Evolutionary conservation across 2,888 invertebrate genomes (phyloP), one percentile per base, ranked within the genome.

Genomic region (Oscheius sp.): DNA sequence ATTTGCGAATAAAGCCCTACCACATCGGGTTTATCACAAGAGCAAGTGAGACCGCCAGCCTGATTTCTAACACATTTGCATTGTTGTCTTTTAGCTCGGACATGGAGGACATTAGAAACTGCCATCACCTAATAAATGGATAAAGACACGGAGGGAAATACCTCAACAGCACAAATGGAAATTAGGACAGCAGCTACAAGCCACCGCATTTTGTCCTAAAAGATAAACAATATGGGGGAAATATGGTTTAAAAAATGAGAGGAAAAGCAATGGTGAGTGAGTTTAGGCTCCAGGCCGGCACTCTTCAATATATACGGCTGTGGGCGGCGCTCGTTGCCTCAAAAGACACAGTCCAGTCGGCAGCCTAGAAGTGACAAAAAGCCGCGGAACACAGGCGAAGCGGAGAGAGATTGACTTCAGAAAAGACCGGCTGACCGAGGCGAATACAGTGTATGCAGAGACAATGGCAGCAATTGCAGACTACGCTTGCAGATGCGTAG

Each of bases 41-140:
- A 69, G 63, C 78, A 78, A 4, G 74, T 76, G 20, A 78, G 61
- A 23, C 77, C 78, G n/a, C 80, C 80, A 27, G 64, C 76, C 4
- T 69, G 75, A 46, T 77, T 75, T 64, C 77, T 75, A 39, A 78
- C 72, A 63, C 80, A 80, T 20, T 75, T 71, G 64, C 80, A 80
- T 52, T 80, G 77, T 66, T 80, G 80, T 34, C 80, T 69, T 58
- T 79, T 80, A 29, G 76, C 76, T 8, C 80, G 71, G 17, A 80
- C 74, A 39, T 71, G 69, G 39, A 77, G 64, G 17, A 71, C 69
- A 31, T 75, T 72, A 23, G 70, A 25, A 5, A 64, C 66, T 20
- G 71, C 69, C 20, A 74, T 46, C 25, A 61, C 64, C 73, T 75
- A 69, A 3, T 69, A 52, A 37, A 42, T 12, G 29, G 42, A n/a